These are phyloP conservation scores for Rhamnusium bicolor DNA, from an alignment of 2,888 invertebrate species.

Conservation along the genomic window DNA sequence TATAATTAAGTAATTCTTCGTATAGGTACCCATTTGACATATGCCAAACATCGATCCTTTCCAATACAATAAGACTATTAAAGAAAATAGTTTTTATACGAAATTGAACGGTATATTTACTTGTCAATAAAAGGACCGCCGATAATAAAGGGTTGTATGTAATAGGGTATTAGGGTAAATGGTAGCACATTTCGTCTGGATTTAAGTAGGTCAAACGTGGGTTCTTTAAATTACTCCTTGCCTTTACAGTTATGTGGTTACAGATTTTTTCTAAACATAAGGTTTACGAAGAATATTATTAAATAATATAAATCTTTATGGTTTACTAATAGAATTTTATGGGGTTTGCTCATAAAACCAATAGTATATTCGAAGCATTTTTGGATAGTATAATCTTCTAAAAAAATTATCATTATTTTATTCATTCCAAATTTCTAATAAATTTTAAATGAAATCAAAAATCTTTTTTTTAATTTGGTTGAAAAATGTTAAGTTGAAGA, in stretches of 20 bases:
- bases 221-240: conserved; percentile 8
- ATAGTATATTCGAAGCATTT: background rate
- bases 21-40: conserved; percentile 34
- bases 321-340: conserved; percentile 15
- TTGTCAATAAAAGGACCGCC: conserved; percentile 39
- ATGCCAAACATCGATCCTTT: conserved; percentile 38
- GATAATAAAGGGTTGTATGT: conserved; percentile 44
- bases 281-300: conserved; percentile 27
- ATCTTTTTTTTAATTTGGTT: too few relatives aligned
- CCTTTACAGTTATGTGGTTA: conserved; percentile 13
- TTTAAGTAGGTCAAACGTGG: conserved; percentile 44
- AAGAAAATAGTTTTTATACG: conserved; percentile 45
- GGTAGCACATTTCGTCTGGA: conserved; percentile 40
- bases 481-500: too few relatives aligned
- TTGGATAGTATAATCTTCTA: background rate
- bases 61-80: conserved; percentile 46
- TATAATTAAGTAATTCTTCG: conserved; percentile 30
- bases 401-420: background rate
- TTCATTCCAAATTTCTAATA: too few relatives aligned
- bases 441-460: too few relatives aligned
- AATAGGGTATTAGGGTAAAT: conserved; percentile 34
- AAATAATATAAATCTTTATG: conserved; percentile 10
- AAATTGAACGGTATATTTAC: conserved; percentile 45
- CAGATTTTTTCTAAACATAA: conserved; percentile 37
- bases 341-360: background rate